phyloP scores from a whole-genome alignment of 2,113 vertebrate genomes.

The Isurus oxyrinchus region DNA sequence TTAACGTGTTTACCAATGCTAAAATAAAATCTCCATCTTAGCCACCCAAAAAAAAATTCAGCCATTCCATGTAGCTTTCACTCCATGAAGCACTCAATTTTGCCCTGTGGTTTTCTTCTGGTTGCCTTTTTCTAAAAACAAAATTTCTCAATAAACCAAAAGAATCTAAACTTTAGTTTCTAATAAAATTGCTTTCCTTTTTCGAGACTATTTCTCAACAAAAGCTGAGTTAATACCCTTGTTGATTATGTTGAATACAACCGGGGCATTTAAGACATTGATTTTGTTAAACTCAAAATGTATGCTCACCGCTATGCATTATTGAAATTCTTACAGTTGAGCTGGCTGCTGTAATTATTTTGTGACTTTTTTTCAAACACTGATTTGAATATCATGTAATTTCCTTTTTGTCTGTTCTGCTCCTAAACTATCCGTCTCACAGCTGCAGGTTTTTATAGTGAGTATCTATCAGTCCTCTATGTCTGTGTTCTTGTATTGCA shows the following conservation, averaged over 20 bases:
- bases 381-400: neutral
- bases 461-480: constrained; percentile 59
- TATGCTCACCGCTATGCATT: neutral
- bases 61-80: too few relatives aligned
- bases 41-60: neutral
- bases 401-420: constrained; percentile 52
- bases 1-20: neutral
- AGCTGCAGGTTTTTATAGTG: constrained; percentile 89
- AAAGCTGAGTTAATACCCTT: neutral
- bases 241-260: neutral
- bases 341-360: neutral
- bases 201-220: neutral
- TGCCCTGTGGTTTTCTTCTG: neutral
- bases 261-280: neutral
- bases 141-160: neutral
- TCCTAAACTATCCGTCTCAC: constrained; percentile 38
- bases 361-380: neutral
- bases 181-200: neutral
- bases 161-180: neutral
- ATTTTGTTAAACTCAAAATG: neutral
- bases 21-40: neutral
- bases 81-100: neutral
- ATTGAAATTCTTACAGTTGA: neutral
- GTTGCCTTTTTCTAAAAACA: neutral
- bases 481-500: constrained; percentile 41